Conservation (phyloP, 2,113 vertebrate species). For the Chloropsis hardwickii region DNA sequence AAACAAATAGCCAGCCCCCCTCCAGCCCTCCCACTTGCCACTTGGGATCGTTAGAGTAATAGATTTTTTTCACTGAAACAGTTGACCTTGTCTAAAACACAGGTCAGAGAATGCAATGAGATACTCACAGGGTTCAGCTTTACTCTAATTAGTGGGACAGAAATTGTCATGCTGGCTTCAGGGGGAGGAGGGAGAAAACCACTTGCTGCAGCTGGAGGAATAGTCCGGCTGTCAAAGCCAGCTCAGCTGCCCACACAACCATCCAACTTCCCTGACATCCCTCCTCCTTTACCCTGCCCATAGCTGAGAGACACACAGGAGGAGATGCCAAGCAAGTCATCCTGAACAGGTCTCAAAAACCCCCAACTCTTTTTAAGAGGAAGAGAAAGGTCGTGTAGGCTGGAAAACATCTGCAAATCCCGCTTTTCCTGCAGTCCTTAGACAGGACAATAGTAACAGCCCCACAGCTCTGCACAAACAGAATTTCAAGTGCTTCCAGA, state of each 20-base stretch:
- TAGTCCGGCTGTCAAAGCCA: rapidly evolving
- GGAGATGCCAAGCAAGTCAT: background rate
- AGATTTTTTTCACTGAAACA: background rate
- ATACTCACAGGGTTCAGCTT: background rate
- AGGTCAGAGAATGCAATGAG: background rate
- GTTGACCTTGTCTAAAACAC: background rate
- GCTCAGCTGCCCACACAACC: background rate
- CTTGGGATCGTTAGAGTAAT: background rate
- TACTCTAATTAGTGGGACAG: background rate
- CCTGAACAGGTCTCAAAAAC: background rate
- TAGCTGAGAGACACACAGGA: background rate
- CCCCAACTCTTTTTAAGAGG: background rate
- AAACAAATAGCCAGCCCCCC: background rate
- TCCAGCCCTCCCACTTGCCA: background rate
- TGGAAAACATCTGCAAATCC: background rate
- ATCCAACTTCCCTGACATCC: rapidly evolving
- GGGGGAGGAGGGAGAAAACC: background rate
- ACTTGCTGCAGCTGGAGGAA: background rate
- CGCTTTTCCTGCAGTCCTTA: background rate
- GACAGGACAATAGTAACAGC: background rate
- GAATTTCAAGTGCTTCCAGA: constrained; percentile 13
- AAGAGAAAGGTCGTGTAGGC: background rate
- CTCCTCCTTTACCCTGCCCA: background rate
- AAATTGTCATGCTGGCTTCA: background rate
- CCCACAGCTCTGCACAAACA: background rate